A percentile compares a stretch with the other conserved stretches of the same genome.
phyloP scores from a whole-genome alignment of 1,140 invertebrate species.

The Cecropterus lyciades region DNA sequence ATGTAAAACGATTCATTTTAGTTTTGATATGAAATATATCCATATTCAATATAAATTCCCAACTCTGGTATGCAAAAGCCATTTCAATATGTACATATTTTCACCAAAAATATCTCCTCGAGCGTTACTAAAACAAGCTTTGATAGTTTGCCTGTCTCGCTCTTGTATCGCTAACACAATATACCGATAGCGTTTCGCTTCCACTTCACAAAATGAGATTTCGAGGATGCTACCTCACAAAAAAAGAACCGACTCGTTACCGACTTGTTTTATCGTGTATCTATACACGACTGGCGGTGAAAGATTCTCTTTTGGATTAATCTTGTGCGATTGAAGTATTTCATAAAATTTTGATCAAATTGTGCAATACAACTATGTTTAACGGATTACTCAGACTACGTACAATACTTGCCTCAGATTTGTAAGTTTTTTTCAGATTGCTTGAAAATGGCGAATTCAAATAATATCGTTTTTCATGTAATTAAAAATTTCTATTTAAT shows the following conservation, averaged over 20 bases:
- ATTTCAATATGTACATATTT: conserved; percentile 5
- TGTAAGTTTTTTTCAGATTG: no score
- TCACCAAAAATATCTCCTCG: conserved; percentile 6
- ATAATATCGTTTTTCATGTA: no score
- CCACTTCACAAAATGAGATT: conserved; percentile 36
- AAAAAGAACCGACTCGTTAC: conserved; percentile 36
- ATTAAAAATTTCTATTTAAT: no score
- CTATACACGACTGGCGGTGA: conserved; percentile 4
- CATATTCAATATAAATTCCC: not conserved
- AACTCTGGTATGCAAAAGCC: not conserved
- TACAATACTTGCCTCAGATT: no score
- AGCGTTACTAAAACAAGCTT: conserved; percentile 16
- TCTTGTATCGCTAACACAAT: conserved; percentile 24
- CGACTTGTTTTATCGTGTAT: conserved; percentile 11
- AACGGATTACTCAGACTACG: no score
- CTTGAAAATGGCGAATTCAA: no score
- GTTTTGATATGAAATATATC: not conserved
- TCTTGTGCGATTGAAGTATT: not conserved
- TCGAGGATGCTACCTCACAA: conserved; percentile 25
- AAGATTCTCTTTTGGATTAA: conserved; percentile 10
- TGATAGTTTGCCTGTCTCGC: conserved; percentile 13
- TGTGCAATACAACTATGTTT: no score
- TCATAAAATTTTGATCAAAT: no score
- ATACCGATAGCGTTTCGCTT: conserved; percentile 30
- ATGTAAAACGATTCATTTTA: not conserved